phyloP scores from a whole-genome alignment of 1,140 invertebrate species.

The Ips nitidus region DNA sequence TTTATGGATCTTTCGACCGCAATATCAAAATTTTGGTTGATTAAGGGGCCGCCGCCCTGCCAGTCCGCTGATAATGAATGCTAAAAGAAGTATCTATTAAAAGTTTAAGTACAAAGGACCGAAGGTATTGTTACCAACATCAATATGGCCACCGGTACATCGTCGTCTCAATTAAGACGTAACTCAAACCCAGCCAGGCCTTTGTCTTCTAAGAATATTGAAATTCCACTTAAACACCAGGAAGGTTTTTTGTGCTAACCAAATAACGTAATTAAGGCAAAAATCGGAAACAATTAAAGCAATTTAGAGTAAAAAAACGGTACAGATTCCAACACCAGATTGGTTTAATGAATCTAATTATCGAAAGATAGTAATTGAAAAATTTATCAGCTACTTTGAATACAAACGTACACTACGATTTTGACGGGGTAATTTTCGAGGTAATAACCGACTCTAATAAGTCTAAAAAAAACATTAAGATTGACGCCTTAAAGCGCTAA shows the following conservation, averaged over 20 bases:
- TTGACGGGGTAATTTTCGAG: conserved; percentile 1
- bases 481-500: no score
- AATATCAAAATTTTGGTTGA: conserved; percentile 50
- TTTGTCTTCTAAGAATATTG: no score
- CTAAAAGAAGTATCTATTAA: conserved; percentile 54
- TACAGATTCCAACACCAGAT: no score
- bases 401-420: conserved; percentile 4
- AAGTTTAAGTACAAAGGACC: conserved; percentile 50
- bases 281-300: no score
- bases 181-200: conserved; percentile 46
- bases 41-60: conserved; percentile 37
- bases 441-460: conserved; percentile 10
- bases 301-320: no score
- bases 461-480: neutral
- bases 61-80: conserved; percentile 51
- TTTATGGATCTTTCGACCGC: conserved; percentile 12
- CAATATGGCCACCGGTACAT: conserved; percentile 47
- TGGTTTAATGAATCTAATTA: conserved; percentile 3
- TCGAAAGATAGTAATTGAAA: conserved; percentile 15
- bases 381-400: conserved; percentile 16
- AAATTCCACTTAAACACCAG: no score
- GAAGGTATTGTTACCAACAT: conserved; percentile 48
- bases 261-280: no score
- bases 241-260: no score
- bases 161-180: conserved; percentile 53